Evolutionary conservation across 2,113 vertebrate species (phyloP), one percentile per base, ranked within the genome.

Genomic region (Pseudorhombus dupliciocellatus): DNA sequence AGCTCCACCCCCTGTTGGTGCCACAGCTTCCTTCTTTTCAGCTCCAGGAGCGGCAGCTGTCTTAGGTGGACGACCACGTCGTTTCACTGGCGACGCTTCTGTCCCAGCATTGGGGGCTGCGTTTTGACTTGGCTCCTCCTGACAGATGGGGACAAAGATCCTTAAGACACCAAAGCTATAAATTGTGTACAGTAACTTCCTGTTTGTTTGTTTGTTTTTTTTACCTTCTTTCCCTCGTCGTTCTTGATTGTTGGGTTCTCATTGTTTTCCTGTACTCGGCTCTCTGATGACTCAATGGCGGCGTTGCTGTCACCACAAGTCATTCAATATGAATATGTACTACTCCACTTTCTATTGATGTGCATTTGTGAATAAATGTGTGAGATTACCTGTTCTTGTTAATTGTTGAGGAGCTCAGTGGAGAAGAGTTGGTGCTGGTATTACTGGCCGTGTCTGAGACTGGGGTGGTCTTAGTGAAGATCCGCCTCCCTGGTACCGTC

Each of bases 171-270:
- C 4, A 1, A 5, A 2, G 2, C 3, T 10, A 12, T 15, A 3
- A 0, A 1, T 7, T 26, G 21, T n/a, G n/a, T n/a, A n/a, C n/a
- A n/a, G n/a, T n/a, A n/a, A n/a, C n/a, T n/a, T n/a, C n/a, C n/a
- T n/a, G n/a, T n/a, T n/a, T n/a, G n/a, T n/a, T n/a, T n/a, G n/a
- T n/a, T n/a, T n/a, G n/a, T n/a, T n/a, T n/a, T n/a, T 20, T 50
- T 90, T 89, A 92, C 95, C 90, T 92, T 97, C 82, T 96, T 97
- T 75, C 85, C 94, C 40, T 93, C 89, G 2, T 96, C 96, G 52
- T 84, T 94, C 88, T 98, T 94, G 83, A 96, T 96, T 51, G 96
- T 94, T 0, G 97, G 97, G 79, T 98, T 97, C 92, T 98, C 98
- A 37, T 98, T 97, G 74, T 99, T 99, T 91, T 98, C 98, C 85